A percentile compares a stretch with the other conserved stretches of the same genome.
These are phyloP conservation scores for Calliphora vicina DNA, from an alignment of 1,140 invertebrate species.

Conservation along the genomic window DNA sequence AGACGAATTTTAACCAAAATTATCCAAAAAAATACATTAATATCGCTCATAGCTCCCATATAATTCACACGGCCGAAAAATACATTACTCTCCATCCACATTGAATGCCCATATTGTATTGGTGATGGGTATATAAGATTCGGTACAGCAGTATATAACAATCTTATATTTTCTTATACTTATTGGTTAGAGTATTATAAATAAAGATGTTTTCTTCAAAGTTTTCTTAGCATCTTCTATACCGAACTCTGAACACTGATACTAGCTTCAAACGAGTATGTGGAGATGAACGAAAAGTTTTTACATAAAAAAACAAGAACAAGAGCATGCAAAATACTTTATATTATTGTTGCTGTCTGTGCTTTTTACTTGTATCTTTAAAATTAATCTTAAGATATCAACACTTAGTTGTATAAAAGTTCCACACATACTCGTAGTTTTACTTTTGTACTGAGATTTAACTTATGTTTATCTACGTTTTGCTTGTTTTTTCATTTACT, in stretches of 20 bases:
- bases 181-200: not conserved
- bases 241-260: not conserved
- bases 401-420: not conserved
- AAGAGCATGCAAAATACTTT: not conserved
- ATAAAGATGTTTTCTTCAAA: not conserved
- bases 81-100: no score
- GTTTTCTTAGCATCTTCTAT: not conserved
- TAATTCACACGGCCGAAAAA: no score
- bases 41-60: no score
- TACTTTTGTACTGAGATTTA: no score
- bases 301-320: not conserved
- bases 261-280: not conserved
- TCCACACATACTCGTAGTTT: no score
- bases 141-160: no score
- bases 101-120: no score
- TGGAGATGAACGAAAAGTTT: not conserved
- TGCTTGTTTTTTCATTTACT: not conserved
- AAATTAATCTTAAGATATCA: constrained; percentile 5
- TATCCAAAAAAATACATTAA: no score
- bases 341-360: no score
- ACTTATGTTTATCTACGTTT: not conserved
- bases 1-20: no score
- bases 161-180: no score
- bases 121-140: no score
- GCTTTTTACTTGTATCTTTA: not conserved